Percentiles rank a stretch among this genome's conserved stretches.
These are phyloP conservation scores for Eustalomyia histrio DNA, from an alignment of 2,888 invertebrate species.

Conservation along the genomic window DNA sequence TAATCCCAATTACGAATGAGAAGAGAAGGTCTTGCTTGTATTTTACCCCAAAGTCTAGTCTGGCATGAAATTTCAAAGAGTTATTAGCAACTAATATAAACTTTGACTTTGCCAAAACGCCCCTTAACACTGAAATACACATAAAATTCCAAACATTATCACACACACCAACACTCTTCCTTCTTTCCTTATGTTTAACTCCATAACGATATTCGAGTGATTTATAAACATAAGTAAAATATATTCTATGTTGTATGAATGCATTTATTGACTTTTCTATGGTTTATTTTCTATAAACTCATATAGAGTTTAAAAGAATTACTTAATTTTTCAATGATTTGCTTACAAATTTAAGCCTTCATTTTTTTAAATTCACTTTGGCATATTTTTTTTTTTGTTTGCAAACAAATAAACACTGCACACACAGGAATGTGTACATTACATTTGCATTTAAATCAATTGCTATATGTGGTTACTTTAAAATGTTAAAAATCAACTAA, in stretches of 20 bases:
- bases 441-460: too few species aligned
- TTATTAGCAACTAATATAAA: slow-evolving; percentile 66
- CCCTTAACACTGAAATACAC: slow-evolving; percentile 61
- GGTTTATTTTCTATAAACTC: too few species aligned
- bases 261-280: too few species aligned
- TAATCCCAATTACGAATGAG: not conserved
- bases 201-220: slow-evolving; percentile 35
- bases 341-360: too few species aligned
- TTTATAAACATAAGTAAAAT: slow-evolving; percentile 38
- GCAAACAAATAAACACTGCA: too few species aligned
- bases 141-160: slow-evolving; percentile 41
- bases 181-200: slow-evolving; percentile 20
- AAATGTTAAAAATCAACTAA: too few species aligned
- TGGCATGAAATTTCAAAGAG: slow-evolving; percentile 60
- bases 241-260: not conserved
- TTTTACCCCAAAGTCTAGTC: slow-evolving; percentile 37
- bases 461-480: too few species aligned
- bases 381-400: too few species aligned
- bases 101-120: slow-evolving; percentile 64
- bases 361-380: too few species aligned
- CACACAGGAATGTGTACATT: too few species aligned
- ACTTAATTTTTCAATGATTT: too few species aligned
- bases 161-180: slow-evolving; percentile 6
- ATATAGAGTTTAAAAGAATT: too few species aligned
- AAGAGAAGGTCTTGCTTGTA: not conserved